These are phyloP conservation scores for Pollimyrus isidori DNA, from an alignment of 2,113 vertebrate genomes.

Conservation along the genomic window DNA sequence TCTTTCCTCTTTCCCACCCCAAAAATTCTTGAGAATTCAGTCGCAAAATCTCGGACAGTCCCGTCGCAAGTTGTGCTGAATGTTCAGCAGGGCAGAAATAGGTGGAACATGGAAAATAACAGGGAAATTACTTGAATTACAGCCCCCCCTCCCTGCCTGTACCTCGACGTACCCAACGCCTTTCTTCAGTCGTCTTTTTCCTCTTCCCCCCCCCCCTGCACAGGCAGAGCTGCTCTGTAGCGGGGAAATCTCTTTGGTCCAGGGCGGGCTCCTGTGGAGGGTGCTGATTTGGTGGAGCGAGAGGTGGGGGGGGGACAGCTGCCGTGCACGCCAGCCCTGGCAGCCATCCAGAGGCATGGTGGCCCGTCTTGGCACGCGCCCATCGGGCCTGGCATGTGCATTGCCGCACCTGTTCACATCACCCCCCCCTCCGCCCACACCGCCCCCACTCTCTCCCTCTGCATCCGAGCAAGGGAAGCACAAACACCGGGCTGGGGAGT, in stretches of 20 bases:
- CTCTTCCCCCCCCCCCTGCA: background rate
- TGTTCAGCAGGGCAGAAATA: background rate
- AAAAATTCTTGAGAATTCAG: background rate
- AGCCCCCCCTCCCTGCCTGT: background rate
- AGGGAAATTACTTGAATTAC: background rate
- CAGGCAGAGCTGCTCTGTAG: background rate
- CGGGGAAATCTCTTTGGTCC: background rate
- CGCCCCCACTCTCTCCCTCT: background rate
- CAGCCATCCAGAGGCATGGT: constrained; percentile 29
- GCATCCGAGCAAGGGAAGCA: constrained; percentile 6
- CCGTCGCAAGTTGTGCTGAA: background rate
- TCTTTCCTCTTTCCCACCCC: background rate
- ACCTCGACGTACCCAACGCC: too few species aligned
- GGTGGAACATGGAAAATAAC: background rate
- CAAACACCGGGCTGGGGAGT: background rate
- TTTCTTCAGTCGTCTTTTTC: background rate
- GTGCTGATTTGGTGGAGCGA: background rate
- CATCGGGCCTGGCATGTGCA: constrained; percentile 21
- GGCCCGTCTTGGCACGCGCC: constrained; percentile 21
- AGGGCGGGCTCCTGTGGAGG: background rate
- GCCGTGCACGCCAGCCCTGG: constrained; percentile 18
- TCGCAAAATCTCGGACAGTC: background rate
- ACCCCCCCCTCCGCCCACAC: background rate
- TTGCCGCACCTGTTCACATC: constrained; percentile 37
- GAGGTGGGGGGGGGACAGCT: background rate